phyloP scores from a whole-genome alignment of 2,797 vertebrate genomes.

The Tapera naevia region DNA sequence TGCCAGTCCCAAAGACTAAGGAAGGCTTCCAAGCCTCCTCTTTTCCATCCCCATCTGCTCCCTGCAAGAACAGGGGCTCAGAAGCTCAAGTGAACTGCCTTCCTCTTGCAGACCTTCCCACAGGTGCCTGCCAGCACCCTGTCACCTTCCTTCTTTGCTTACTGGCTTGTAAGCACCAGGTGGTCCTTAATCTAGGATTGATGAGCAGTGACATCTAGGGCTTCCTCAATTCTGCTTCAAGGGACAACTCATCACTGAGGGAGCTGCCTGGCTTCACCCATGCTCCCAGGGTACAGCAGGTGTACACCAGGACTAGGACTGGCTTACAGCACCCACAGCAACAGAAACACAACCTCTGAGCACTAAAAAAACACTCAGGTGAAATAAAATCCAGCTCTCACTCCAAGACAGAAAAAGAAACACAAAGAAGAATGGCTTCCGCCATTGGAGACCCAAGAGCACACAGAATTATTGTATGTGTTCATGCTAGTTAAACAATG shows the following conservation, averaged over 20 bases:
- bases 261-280: background rate
- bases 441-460: background rate
- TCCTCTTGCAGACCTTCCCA: background rate
- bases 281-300: background rate
- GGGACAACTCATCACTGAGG: accelerated
- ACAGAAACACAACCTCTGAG: background rate
- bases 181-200: background rate
- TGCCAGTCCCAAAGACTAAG: background rate
- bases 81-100: background rate
- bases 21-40: background rate
- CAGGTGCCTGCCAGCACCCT: background rate
- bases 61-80: background rate
- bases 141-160: background rate
- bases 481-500: background rate
- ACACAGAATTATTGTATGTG: background rate
- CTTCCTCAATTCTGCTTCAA: background rate
- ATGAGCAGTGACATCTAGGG: background rate
- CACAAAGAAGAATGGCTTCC: background rate
- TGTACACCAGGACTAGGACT: background rate
- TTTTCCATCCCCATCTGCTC: background rate
- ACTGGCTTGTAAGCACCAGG: background rate
- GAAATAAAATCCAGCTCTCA: background rate
- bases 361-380: background rate
- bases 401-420: background rate
- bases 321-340: background rate